Evolutionary conservation across 2,888 invertebrate genomes (phyloP).

Genomic region (Rambutsinella grinnellia): DNA sequence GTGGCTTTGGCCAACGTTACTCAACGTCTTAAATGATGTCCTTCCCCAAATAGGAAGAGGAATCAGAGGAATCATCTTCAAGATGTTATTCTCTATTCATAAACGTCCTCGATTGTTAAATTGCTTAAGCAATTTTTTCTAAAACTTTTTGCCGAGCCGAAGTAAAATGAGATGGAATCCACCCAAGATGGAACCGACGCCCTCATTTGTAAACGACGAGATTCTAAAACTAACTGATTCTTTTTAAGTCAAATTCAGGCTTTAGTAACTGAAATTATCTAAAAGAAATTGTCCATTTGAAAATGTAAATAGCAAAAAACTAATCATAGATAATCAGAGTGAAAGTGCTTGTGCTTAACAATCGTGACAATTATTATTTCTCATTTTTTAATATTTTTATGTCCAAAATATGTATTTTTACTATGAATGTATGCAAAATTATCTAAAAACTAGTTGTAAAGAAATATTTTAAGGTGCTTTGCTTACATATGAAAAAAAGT

Average conservation of each 20-base stretch:
- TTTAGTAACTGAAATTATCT: too few relatives aligned
- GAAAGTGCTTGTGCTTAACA: too few relatives aligned
- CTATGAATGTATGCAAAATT: background rate
- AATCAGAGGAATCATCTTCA: too few relatives aligned
- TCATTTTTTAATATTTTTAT: too few relatives aligned
- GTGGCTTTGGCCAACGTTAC: slow-evolving; percentile 97
- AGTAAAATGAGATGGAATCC: slow-evolving; percentile 35
- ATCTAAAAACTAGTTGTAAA: background rate
- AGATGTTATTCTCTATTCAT: slow-evolving; percentile 32
- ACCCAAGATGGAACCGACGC: slow-evolving; percentile 47
- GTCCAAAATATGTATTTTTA: background rate
- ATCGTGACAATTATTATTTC: too few relatives aligned
- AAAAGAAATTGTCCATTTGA: too few relatives aligned
- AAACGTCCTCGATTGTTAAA: too few relatives aligned
- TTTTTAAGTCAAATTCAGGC: too few relatives aligned
- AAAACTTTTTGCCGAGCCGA: slow-evolving; percentile 37
- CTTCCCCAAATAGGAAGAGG: slow-evolving; percentile 24
- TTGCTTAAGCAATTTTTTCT: too few relatives aligned
- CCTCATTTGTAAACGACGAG: slow-evolving; percentile 36
- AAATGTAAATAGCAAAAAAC: too few relatives aligned
- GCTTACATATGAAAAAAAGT: slow-evolving; percentile 50
- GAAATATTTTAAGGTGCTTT: slow-evolving; percentile 42
- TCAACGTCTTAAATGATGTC: slow-evolving; percentile 85
- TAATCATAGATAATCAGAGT: background rate
- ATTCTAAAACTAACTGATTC: too few relatives aligned